These are phyloP conservation scores for Diadegma fenestrale DNA, from an alignment of 2,888 invertebrate genomes.

Conservation along the genomic window DNA sequence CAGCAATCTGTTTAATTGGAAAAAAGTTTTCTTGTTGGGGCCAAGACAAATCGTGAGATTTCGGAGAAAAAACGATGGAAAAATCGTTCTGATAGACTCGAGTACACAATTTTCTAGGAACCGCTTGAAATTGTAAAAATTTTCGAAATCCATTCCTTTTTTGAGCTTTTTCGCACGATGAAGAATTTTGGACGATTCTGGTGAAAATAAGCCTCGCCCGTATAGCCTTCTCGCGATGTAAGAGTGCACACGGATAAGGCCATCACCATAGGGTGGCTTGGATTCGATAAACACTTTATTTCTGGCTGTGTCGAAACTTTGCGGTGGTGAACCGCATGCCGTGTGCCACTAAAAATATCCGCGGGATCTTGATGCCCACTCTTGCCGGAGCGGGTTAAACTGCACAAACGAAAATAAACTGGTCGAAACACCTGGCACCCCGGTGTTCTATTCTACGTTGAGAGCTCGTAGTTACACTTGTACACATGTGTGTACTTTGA, in stretches of 20 bases:
- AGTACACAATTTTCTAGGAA: too few species aligned
- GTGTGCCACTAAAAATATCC: slow-evolving; percentile 80
- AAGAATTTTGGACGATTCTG: neutral
- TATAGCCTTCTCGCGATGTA: neutral
- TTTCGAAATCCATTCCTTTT: too few species aligned
- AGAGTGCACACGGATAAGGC: neutral
- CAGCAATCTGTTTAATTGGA: too few species aligned
- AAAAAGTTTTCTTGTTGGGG: too few species aligned
- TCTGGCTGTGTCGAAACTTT: slow-evolving; percentile 80
- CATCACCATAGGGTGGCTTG: slow-evolving; percentile 65
- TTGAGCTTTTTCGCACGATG: neutral
- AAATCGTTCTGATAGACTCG: too few species aligned
- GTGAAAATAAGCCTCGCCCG: neutral
- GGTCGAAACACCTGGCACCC: slow-evolving; percentile 79
- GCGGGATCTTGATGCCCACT: slow-evolving; percentile 54
- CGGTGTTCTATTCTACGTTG: slow-evolving; percentile 70
- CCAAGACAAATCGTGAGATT: too few species aligned
- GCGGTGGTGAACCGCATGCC: slow-evolving; percentile 80
- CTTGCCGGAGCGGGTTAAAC: slow-evolving; percentile 73
- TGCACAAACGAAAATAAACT: slow-evolving; percentile 78
- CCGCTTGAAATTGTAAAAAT: too few species aligned
- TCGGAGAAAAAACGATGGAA: too few species aligned
- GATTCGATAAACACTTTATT: slow-evolving; percentile 82
- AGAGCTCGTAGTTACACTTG: slow-evolving; percentile 20
- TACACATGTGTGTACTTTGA: slow-evolving; percentile 21